Base-by-base conservation (phyloP, 1,140 invertebrate genomes). In the Wiebesia pumilae region DNA sequence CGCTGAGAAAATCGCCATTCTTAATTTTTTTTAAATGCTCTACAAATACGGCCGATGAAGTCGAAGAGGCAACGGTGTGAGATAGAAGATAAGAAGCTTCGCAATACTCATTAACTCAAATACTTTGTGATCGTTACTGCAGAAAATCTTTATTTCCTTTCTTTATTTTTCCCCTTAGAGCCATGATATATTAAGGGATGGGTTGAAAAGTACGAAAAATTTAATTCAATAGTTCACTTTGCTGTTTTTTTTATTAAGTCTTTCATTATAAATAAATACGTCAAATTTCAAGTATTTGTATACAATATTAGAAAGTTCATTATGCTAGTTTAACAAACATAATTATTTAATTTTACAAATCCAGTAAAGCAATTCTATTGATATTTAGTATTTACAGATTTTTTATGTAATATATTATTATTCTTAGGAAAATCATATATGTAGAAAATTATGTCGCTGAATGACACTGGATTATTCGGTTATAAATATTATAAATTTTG, bases 71-170 rank as follows among this genome's bases (percentile, higher is more conserved):
- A 33, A 54, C 27, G 58, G 73, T 43, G 21, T 12, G 58, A 80
- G 79, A 47, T n/a, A n/a, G 30, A 40, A 65, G 65, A 81, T 85
- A 85, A 87, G 51, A 78, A 69, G 80, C 83, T 54, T 69, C 78
- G 87, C 83, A 87, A 87, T 87, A 85, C 85, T 87, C 87, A 87
- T 87, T 87, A 87, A 85, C 87, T 87, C 87, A 77, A 87, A 83
- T 38, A 82, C 83, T 84, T 84, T 87, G 83, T 85, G 82, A 87
- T 87, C 86, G 86, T 84, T 84, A 75, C 82, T 43, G 82, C 24
- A 69, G 86, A 84, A 87, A 84, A 88, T 85, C 88, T 90, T 90
- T 88, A 90, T 90, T 90, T 88, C 86, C 88, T 88, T 81, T 51
- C 73, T 83, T 80, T 87, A 84, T 69, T 78, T 67, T 84, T 73